Evolutionary conservation across 2,113 vertebrate species (phyloP), one percentile per base, ranked within the genome.

Genomic region (Echinops telfairi): DNA sequence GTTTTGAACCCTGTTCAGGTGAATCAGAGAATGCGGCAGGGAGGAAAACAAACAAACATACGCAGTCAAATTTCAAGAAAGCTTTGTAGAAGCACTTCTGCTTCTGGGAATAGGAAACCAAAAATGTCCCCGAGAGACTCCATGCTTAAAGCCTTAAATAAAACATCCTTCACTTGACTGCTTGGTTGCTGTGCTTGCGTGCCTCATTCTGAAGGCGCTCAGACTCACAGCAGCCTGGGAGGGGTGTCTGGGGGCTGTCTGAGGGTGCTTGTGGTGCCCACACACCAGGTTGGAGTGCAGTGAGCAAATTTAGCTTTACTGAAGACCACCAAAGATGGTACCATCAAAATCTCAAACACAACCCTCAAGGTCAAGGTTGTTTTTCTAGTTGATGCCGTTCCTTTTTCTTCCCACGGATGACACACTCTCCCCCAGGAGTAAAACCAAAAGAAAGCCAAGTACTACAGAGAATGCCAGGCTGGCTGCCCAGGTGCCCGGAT

Each of bases 131-230:
- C 91, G 88, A 88, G 86, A 94, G 95, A 86, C 47, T 82, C 80
- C 64, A 86, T 96, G 92, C 96, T 95, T 91, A 95, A 96, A 95
- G 57, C 60, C 93, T 90, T 95, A 95, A 96, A 95, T 93, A 95
- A 96, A 96, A 58, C 73, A 94, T 82, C 79, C 93, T 88, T 43
- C 70, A 70, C 47, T 80, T 3, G 29, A 88, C 53, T 25, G 33
- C 73, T 60, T 31, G 14, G 73, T 86, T 6, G 66, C 83, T 86
- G 33, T n/a, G 47, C 27, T 31, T 60, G 58, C 2, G 2, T 25
- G 71, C 64, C 64, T 71, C 6, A 3, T 79, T 83, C 93, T 84
- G 76, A 95, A 89, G 23, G 27, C 43, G 90, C 81, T 64, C 62
- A 33, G 53, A 84, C 25, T 11, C 64, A 43, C 81, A 70, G 31